A percentile compares a stretch with the other conserved stretches of the same genome.
phyloP scores from a whole-genome alignment of 2,113 vertebrate species.

The Dipodomys spectabilis region DNA sequence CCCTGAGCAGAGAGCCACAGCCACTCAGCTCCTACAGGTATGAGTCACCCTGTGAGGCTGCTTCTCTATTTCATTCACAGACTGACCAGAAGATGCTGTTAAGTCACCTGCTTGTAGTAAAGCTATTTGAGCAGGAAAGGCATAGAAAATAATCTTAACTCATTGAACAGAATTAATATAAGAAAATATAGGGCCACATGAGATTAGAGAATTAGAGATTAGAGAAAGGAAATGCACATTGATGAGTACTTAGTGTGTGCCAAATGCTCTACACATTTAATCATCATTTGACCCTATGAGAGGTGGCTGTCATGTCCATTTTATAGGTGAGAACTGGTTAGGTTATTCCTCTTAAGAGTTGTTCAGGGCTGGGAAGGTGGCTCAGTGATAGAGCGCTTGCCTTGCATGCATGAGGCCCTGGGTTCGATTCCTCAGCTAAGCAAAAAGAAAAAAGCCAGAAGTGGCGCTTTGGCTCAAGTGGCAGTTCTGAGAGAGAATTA shows the following conservation, averaged over 20 bases:
- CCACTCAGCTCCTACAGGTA: constrained; percentile 96
- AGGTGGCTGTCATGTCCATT: not conserved
- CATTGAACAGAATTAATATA: not conserved
- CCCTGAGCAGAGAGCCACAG: constrained; percentile 93
- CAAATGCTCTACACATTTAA: not conserved
- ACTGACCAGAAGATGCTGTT: not conserved
- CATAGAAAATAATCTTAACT: not conserved
- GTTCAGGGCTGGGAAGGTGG: too few relatives aligned
- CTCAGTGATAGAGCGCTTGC: too few relatives aligned
- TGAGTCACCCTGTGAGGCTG: not conserved
- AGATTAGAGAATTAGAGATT: not conserved
- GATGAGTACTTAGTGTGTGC: not conserved
- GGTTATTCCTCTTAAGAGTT: not conserved
- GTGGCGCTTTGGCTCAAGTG: too few relatives aligned
- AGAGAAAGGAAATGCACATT: not conserved
- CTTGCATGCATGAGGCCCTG: too few relatives aligned
- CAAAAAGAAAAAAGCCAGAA: too few relatives aligned
- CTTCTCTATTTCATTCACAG: not conserved
- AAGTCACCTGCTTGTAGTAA: not conserved
- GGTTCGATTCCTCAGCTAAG: too few relatives aligned
- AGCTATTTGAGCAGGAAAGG: not conserved
- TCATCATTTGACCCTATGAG: not conserved
- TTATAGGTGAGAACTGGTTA: not conserved
- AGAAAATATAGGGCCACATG: not conserved
- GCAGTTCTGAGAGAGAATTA: not conserved